phyloP scores from a whole-genome alignment of 2,113 vertebrate species.

The Numenius arquata region DNA sequence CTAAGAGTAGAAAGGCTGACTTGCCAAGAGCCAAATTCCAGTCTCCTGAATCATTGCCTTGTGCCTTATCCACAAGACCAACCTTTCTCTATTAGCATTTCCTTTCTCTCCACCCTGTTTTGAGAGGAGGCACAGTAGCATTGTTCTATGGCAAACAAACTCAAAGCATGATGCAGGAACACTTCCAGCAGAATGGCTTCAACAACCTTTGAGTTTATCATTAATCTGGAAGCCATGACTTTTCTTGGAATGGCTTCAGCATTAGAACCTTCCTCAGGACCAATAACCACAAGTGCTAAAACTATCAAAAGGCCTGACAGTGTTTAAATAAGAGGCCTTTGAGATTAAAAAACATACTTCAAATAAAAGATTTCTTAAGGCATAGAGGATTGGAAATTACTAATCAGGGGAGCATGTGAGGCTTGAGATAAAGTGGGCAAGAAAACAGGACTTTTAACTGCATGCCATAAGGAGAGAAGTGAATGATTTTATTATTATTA shows the following conservation, averaged over 20 bases:
- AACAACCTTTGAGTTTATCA: slow-evolving; percentile 1
- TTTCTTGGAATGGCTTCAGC: background rate
- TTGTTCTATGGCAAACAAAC: slow-evolving; percentile 28
- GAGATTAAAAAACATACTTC: background rate
- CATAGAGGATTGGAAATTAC: background rate
- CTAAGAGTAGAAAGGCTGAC: slow-evolving; percentile 1
- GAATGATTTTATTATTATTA: background rate
- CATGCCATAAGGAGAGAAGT: background rate
- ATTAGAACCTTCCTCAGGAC: background rate
- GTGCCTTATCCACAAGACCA: slow-evolving; percentile 52
- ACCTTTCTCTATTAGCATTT: slow-evolving; percentile 39
- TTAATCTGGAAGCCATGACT: slow-evolving; percentile 2
- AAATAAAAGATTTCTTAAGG: background rate
- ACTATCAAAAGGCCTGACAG: background rate
- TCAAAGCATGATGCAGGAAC: background rate
- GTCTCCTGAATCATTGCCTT: slow-evolving; percentile 30
- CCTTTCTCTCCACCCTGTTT: slow-evolving; percentile 57
- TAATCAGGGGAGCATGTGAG: background rate
- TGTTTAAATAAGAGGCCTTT: background rate
- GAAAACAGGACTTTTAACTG: background rate
- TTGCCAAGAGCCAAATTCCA: slow-evolving; percentile 49
- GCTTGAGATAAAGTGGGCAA: background rate
- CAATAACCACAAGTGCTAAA: background rate
- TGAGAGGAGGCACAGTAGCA: slow-evolving; percentile 3
- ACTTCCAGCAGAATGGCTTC: background rate